Evolutionary conservation across 2,113 vertebrate species (phyloP).

Genomic region (Ahaetulla prasina): DNA sequence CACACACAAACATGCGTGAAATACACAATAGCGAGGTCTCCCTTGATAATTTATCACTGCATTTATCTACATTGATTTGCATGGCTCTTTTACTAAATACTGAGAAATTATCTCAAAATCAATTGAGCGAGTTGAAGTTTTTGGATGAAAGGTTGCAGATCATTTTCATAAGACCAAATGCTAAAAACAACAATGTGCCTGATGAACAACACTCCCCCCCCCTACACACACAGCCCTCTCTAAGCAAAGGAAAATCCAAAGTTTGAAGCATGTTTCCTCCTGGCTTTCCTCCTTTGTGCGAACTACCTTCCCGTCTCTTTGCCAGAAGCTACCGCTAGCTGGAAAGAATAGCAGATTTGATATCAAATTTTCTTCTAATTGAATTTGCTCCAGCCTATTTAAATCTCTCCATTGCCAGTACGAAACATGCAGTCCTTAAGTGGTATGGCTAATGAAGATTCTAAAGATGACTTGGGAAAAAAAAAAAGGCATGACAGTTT

Average conservation of each 20-base stretch:
- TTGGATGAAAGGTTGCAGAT: conserved; percentile 30
- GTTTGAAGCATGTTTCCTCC: not conserved
- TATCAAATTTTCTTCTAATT: conserved; percentile 11
- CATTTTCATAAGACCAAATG: conserved; percentile 31
- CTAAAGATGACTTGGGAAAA: not conserved
- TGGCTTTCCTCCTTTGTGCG: not conserved
- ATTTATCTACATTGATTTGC: conserved; percentile 34
- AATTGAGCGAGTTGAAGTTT: conserved; percentile 21
- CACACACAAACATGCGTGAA: conserved; percentile 48
- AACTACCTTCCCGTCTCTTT: not conserved
- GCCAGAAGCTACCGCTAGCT: conserved; percentile 9
- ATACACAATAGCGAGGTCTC: conserved; percentile 47
- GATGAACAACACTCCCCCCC: not conserved
- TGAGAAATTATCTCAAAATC: conserved; percentile 34
- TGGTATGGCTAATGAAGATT: conserved; percentile 3
- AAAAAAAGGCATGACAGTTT: not conserved
- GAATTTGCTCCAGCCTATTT: not conserved
- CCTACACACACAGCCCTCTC: not conserved
- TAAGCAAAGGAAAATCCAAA: not conserved
- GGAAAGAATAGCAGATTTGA: not conserved
- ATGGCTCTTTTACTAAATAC: conserved; percentile 29
- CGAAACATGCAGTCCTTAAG: not conserved
- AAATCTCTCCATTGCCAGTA: not conserved
- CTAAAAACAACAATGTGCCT: not conserved
- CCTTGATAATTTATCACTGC: conserved; percentile 56